phyloP scores from a whole-genome alignment of 2,797 vertebrate genomes.

The Microctenopoma stevenorrisi region DNA sequence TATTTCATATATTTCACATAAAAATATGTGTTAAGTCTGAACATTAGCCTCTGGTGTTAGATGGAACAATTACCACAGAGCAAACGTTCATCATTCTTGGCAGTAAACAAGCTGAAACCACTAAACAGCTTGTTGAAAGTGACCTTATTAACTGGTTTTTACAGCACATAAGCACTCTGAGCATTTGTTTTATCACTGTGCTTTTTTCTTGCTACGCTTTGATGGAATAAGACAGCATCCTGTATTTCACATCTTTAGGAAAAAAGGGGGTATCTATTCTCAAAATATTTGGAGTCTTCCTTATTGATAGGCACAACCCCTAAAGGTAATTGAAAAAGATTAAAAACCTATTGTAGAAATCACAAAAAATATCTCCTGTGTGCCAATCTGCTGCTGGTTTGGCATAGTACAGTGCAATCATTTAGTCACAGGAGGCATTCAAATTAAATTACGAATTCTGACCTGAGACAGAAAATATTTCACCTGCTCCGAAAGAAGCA shows the following conservation, averaged over 20 bases:
- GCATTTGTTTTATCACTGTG: conserved; percentile 46
- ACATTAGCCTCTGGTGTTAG: conserved; percentile 43
- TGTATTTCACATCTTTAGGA: conserved; percentile 44
- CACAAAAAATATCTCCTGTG: conserved; percentile 38
- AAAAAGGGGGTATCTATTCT: conserved; percentile 41
- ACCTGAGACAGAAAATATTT: conserved; percentile 48
- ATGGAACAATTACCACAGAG: conserved; percentile 48
- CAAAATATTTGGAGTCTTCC: conserved; percentile 34
- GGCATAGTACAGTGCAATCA: conserved; percentile 47
- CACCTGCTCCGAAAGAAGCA: conserved; percentile 43
- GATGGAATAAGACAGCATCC: conserved; percentile 33
- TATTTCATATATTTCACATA: neutral
- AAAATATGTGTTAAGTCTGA: conserved; percentile 25
- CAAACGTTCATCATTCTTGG: conserved; percentile 52
- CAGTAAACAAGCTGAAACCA: conserved; percentile 47
- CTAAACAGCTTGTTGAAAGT: conserved; percentile 39
- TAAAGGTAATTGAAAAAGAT: conserved; percentile 64
- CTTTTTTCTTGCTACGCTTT: conserved; percentile 26
- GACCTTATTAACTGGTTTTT: conserved; percentile 48
- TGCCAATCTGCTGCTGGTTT: conserved; percentile 59
- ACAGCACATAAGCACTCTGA: conserved; percentile 27
- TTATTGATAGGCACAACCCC: conserved; percentile 31
- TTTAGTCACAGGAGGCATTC: conserved; percentile 60
- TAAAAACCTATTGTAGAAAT: conserved; percentile 50
- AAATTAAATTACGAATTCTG: conserved; percentile 68